Evolutionary conservation across 30 jellyfish, hydroid and myxozoan species (phyloP).

Genomic region (Hydractinia echinata): DNA sequence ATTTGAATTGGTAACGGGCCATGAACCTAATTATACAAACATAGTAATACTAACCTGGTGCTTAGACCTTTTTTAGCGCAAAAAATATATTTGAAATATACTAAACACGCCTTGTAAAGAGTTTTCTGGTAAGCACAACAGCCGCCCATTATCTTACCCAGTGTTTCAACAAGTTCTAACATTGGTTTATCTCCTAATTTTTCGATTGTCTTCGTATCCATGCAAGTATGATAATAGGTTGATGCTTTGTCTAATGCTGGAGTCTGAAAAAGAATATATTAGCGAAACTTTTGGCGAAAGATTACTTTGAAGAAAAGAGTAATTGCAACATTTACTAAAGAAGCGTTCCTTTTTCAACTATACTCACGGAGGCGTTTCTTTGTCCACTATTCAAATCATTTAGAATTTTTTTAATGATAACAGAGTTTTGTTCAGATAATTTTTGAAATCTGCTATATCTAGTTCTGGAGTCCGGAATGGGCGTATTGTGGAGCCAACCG

Average conservation of each 20-base stretch:
- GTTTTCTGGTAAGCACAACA: no score
- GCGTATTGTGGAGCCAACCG: constrained; percentile 80
- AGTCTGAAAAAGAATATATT: constrained; percentile 44
- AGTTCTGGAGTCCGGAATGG: constrained; percentile 88
- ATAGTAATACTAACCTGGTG: no score
- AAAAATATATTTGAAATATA: no score
- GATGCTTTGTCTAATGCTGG: constrained; percentile 71
- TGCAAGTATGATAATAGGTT: constrained; percentile 62
- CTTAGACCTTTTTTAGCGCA: no score
- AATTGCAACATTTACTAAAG: not conserved
- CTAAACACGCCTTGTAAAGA: no score
- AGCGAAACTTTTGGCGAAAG: not conserved
- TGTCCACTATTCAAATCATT: constrained; percentile 38
- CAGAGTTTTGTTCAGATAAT: constrained; percentile 51
- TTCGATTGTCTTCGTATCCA: constrained; percentile 61
- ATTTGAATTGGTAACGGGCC: constrained; percentile 88
- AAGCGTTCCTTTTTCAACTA: no score
- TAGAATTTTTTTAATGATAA: constrained; percentile 46
- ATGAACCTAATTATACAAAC: constrained; percentile 38
- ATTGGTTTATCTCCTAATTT: constrained; percentile 70
- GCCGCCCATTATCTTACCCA: constrained; percentile 13
- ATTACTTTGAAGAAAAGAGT: not conserved
- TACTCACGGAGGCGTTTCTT: constrained; percentile 67
- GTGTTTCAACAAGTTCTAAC: constrained; percentile 47
- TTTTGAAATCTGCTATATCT: constrained; percentile 60